These are phyloP conservation scores for Boloria euphrosyne DNA, from an alignment of 2,888 invertebrate species.

Conservation along the genomic window DNA sequence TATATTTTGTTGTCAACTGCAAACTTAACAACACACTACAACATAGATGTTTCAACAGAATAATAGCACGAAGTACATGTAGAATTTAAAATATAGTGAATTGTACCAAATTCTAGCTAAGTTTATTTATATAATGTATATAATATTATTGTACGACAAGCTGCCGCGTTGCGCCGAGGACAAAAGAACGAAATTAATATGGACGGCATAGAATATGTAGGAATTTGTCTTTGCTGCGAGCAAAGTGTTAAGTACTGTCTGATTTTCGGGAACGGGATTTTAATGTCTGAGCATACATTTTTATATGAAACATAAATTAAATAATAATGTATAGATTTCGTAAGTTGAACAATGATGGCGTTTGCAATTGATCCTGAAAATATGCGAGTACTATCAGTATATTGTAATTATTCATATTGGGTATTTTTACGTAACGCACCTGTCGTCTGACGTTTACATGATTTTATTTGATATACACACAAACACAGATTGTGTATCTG, in stretches of 20 bases:
- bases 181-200: constrained; percentile 63
- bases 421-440: no score
- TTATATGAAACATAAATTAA: not conserved
- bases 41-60: constrained; percentile 67
- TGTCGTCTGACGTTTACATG: not conserved
- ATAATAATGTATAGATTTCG: not conserved
- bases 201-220: constrained; percentile 70
- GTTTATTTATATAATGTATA: constrained; percentile 15
- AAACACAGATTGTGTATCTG: constrained; percentile 2
- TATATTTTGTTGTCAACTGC: constrained; percentile 82
- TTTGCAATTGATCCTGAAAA: constrained; percentile 1
- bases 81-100: constrained; percentile 29
- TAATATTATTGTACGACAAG: constrained; percentile 9
- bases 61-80: constrained; percentile 34
- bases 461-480: not conserved
- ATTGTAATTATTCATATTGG: no score
- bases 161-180: constrained; percentile 43
- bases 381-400: no score
- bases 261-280: not conserved
- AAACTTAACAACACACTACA: constrained; percentile 82
- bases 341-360: not conserved
- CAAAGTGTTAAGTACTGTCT: constrained; percentile 1
- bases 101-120: constrained; percentile 26
- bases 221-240: constrained; percentile 31
- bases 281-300: not conserved